Base-by-base conservation (phyloP, 2,113 vertebrate species). In the Gnathonemus longibarbis region DNA sequence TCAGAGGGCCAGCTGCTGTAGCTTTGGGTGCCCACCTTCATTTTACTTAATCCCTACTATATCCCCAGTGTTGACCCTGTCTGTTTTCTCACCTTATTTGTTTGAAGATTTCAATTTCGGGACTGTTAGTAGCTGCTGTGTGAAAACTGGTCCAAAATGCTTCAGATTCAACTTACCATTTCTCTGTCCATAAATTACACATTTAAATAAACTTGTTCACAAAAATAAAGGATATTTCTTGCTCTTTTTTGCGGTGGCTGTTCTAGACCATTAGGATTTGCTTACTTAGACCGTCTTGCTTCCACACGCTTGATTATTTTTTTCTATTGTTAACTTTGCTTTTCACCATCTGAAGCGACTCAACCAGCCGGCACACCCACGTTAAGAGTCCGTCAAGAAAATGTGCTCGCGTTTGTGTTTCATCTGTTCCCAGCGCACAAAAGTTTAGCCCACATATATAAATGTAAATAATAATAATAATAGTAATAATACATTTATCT, bases 21-120 rank as follows among this genome's bases (percentile, higher is more conserved):
- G 19, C 89, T 89, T 89, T 66, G 66, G 52, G 56, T 58, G 46
- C 80, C 27, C 84, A 87, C 62, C 83, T 62, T 48, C 27, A 49
- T 58, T 83, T 66, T 74, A 13, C 35, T 50, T 45, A 86, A 39
- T 50, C 35, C 88, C 74, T 50, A 58, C 88, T 88, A 42, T 58
- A 19, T 48, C 84, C 89, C 74, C 27, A 21, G 35, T 48, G 84
- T 84, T 88, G 27, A 46, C 46, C 5, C 19, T 21, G 39, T 42
- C 24, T 49, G 46, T 48, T 88, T 90, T 56, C 45, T 87, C 83
- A 45, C 48, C 88, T 66, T 27, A 27, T 66, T 48, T 74, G 62
- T 45, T 62, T 89, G 11, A 11, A 52, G 50, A 66, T 42, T 48
- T 35, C 11, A 77, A 52, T 35, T 19, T 39, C 62, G 3, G 3